A percentile compares a stretch with the other conserved stretches of the same genome.
Evolutionary conservation across 2,797 vertebrate species (phyloP).

Genomic region (Zalophus californianus): DNA sequence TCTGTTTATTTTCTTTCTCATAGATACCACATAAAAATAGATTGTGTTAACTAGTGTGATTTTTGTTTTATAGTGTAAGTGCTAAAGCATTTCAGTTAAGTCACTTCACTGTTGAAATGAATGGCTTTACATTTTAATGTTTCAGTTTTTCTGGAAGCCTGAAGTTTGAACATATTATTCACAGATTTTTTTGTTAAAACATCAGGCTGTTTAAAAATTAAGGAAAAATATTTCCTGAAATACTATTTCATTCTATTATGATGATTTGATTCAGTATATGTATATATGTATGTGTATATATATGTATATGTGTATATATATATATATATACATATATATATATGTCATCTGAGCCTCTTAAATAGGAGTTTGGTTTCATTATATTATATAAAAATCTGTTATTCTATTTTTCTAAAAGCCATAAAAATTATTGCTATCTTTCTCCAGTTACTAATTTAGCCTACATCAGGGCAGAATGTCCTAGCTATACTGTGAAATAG

Average conservation of each 20-base stretch:
- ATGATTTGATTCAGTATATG: neutral
- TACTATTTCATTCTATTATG: slow-evolving; percentile 15
- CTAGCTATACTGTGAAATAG: slow-evolving; percentile 75
- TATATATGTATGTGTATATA: too few species aligned
- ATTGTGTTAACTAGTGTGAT: neutral
- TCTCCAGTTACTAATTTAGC: slow-evolving; percentile 64
- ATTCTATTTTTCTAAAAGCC: slow-evolving; percentile 47
- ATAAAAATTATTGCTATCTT: slow-evolving; percentile 29
- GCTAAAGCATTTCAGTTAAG: slow-evolving; percentile 33
- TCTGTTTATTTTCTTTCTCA: neutral
- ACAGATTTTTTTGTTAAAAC: slow-evolving; percentile 27
- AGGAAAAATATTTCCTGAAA: slow-evolving; percentile 24
- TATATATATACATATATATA: neutral
- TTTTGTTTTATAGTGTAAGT: neutral
- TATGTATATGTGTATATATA: too few species aligned
- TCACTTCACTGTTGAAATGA: slow-evolving; percentile 26
- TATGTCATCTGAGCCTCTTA: slow-evolving; percentile 20
- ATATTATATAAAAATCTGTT: neutral
- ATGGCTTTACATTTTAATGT: slow-evolving; percentile 22
- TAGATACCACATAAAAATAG: slow-evolving; percentile 20
- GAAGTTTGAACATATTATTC: neutral
- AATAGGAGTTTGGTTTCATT: neutral
- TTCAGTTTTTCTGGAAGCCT: slow-evolving; percentile 52
- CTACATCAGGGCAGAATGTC: slow-evolving; percentile 57
- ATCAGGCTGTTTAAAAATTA: slow-evolving; percentile 19